Conservation (phyloP, 2,888 invertebrate species). For the Campaea margaritaria region DNA sequence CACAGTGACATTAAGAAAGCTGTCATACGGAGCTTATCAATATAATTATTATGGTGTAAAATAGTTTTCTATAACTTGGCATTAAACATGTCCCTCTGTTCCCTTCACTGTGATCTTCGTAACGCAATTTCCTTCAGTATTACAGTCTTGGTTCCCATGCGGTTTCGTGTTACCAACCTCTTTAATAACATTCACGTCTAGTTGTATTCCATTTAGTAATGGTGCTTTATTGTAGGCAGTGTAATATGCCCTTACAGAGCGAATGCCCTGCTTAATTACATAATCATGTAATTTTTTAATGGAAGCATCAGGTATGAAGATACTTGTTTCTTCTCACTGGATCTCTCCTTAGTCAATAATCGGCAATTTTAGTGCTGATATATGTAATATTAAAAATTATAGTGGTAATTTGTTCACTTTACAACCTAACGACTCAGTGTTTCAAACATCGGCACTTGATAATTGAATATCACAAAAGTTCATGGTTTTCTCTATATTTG, state of each 20-base stretch:
- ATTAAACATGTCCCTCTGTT: too few relatives aligned
- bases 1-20: too few relatives aligned
- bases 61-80: too few relatives aligned
- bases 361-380: too few relatives aligned
- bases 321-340: neutral
- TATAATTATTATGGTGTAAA: too few relatives aligned
- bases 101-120: neutral
- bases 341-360: neutral
- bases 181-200: neutral
- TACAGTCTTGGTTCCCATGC: neutral
- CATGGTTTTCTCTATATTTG: neutral
- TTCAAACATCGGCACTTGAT: too few relatives aligned
- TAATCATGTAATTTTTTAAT: neutral
- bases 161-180: neutral
- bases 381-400: too few relatives aligned
- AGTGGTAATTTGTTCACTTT: too few relatives aligned
- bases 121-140: neutral
- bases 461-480: too few relatives aligned
- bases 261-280: neutral
- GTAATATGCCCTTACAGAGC: neutral
- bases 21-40: too few relatives aligned
- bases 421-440: too few relatives aligned
- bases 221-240: constrained; percentile 1
- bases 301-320: neutral
- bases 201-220: constrained; percentile 1